Evolutionary conservation across 2,888 invertebrate genomes (phyloP).

Genomic region (Ormyrus pomaceus): DNA sequence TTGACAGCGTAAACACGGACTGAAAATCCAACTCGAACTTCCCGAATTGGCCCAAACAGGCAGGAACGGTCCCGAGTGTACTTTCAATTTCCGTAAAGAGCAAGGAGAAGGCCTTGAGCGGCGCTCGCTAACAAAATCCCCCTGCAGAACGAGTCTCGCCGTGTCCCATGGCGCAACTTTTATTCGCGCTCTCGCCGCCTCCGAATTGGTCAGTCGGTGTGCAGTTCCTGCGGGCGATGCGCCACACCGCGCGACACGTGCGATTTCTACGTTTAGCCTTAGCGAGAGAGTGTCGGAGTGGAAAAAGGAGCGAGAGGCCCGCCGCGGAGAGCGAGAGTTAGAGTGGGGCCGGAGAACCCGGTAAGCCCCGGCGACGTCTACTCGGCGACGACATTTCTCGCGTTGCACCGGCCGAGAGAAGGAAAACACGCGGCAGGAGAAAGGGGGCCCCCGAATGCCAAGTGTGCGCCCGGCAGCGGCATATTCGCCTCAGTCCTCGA

Average conservation of each 20-base stretch:
- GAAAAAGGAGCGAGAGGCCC: slow-evolving; percentile 28
- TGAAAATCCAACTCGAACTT: no score
- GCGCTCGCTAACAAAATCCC: no score
- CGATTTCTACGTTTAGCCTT: slow-evolving; percentile 19
- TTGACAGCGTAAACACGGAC: no score
- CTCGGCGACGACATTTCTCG: slow-evolving; percentile 29
- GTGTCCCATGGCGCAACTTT: no score
- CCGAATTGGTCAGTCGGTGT: no score
- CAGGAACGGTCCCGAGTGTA: no score
- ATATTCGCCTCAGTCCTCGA: slow-evolving; percentile 38
- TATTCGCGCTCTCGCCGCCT: no score
- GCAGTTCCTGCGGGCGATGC: neutral
- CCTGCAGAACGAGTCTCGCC: no score
- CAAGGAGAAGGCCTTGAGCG: no score
- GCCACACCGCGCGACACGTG: slow-evolving; percentile 5
- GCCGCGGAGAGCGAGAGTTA: neutral
- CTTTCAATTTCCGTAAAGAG: no score
- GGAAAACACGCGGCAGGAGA: slow-evolving; percentile 33
- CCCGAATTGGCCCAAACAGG: no score
- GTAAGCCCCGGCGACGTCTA: neutral
- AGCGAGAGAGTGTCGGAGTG: neutral
- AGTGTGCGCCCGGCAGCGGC: slow-evolving; percentile 3
- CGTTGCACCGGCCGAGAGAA: neutral
- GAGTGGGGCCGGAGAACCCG: neutral
- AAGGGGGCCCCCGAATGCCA: slow-evolving; percentile 38